These are phyloP conservation scores for Gisinianus flammeolus DNA, from an alignment of 2,888 invertebrate species.

Conservation along the genomic window DNA sequence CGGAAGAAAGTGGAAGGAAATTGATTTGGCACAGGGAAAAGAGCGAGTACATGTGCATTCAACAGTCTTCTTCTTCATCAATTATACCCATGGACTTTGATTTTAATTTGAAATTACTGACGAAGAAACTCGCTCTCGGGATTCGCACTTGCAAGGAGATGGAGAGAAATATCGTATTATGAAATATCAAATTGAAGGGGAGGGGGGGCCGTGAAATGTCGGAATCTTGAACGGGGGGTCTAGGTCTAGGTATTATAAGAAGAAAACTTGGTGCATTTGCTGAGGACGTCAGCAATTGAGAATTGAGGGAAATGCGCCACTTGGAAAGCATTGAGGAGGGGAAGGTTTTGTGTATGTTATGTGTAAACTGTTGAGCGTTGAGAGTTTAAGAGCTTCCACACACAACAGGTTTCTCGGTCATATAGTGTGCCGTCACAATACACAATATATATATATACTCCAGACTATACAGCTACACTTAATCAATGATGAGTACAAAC, in stretches of 20 bases:
- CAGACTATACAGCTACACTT: not conserved
- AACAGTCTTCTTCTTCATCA: too few relatives aligned
- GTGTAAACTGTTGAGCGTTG: too few relatives aligned
- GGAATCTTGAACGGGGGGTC: not conserved
- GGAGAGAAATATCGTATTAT: not conserved
- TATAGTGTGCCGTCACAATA: not conserved
- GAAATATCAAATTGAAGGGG: not conserved
- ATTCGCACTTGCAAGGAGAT: not conserved
- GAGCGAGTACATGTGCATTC: too few relatives aligned
- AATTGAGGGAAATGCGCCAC: not conserved
- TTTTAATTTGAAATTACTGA: too few relatives aligned
- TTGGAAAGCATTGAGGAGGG: not conserved
- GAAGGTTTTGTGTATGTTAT: too few relatives aligned
- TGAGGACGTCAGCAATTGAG: not conserved
- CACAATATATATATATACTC: not conserved
- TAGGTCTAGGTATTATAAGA: not conserved
- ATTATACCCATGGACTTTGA: too few relatives aligned
- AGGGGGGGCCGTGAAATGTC: not conserved
- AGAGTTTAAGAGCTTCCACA: too few relatives aligned
- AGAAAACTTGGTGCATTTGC: not conserved
- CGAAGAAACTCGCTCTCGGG: not conserved
- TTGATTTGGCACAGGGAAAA: too few relatives aligned
- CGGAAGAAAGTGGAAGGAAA: too few relatives aligned
- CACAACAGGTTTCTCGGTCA: conserved; percentile 26
- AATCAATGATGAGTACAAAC: not conserved